A percentile compares a stretch with the other conserved stretches of the same genome.
Evolutionary conservation across 2,888 invertebrate species (phyloP).

Genomic region (Lydus trimaculatus): DNA sequence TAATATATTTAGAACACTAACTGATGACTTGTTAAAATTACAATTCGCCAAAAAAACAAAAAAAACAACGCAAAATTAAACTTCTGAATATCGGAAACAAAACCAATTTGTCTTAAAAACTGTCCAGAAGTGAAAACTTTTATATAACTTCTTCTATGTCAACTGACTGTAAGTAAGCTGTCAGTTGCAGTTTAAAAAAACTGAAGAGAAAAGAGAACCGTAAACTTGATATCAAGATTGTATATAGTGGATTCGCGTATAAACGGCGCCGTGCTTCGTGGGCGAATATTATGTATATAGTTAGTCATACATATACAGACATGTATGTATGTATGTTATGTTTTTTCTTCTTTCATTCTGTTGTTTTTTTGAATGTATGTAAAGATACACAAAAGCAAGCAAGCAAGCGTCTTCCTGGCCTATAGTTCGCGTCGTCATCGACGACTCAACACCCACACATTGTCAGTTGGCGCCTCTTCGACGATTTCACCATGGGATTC

Average conservation of each 20-base stretch:
- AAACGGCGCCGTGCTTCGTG: conserved; percentile 3
- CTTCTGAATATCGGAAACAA: not conserved
- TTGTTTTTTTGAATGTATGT: not conserved
- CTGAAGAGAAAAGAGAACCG: not conserved
- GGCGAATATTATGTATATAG: conserved; percentile 4
- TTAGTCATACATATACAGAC: not conserved
- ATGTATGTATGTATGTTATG: not conserved
- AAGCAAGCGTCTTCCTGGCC: conserved; percentile 5
- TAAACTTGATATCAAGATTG: not conserved
- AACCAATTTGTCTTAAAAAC: not conserved
- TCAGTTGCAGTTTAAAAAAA: not conserved
- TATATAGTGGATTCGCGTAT: not conserved
- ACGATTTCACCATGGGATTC: conserved; percentile 15
- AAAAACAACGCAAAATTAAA: not conserved
- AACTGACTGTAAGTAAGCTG: conserved; percentile 5
- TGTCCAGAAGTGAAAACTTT: not conserved
- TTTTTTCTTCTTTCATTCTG: not conserved
- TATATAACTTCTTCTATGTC: not conserved
- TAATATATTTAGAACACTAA: not conserved
- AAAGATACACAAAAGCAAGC: not conserved
- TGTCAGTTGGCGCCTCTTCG: conserved; percentile 26
- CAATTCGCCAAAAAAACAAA: too few relatives aligned
- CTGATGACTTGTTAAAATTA: not conserved
- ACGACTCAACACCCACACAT: conserved; percentile 16
- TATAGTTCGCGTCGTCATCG: conserved; percentile 1